These are phyloP conservation scores for Athalia cordata DNA, from an alignment of 2,888 invertebrate genomes.

Conservation along the genomic window DNA sequence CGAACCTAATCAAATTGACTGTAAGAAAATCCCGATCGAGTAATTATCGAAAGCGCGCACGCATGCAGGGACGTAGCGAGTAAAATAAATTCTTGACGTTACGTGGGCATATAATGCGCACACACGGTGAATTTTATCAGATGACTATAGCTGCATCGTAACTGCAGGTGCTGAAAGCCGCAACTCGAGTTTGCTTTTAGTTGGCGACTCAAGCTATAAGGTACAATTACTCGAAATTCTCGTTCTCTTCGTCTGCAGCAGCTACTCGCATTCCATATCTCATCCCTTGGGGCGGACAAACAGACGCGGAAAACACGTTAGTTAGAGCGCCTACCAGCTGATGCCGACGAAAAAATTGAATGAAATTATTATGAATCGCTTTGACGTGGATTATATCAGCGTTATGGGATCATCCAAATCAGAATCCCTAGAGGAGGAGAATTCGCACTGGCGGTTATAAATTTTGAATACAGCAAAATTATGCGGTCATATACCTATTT, in stretches of 20 bases:
- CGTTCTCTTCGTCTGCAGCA: constrained; percentile 16
- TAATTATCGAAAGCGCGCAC: background rate
- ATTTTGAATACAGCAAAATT: too few species aligned
- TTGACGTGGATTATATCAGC: background rate
- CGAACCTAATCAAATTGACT: background rate
- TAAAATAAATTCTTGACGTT: background rate
- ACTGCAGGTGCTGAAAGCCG: constrained; percentile 20
- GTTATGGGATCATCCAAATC: too few species aligned
- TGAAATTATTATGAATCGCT: background rate
- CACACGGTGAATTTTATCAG: constrained; percentile 12
- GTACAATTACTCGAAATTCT: constrained; percentile 44
- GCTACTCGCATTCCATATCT: constrained; percentile 24
- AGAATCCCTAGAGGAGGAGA: background rate
- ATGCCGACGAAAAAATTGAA: background rate
- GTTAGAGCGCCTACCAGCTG: background rate
- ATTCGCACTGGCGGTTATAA: too few species aligned
- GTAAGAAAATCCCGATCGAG: background rate
- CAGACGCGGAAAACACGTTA: constrained; percentile 25
- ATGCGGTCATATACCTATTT: background rate
- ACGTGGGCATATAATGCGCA: constrained; percentile 1
- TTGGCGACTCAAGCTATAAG: constrained; percentile 41
- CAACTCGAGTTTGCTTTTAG: constrained; percentile 41
- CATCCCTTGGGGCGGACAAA: constrained; percentile 39
- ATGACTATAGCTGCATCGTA: constrained; percentile 9
- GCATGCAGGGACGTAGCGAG: background rate